These are phyloP conservation scores for Drosophila obscura DNA, from an alignment of 1,140 invertebrate genomes.

Conservation along the genomic window DNA sequence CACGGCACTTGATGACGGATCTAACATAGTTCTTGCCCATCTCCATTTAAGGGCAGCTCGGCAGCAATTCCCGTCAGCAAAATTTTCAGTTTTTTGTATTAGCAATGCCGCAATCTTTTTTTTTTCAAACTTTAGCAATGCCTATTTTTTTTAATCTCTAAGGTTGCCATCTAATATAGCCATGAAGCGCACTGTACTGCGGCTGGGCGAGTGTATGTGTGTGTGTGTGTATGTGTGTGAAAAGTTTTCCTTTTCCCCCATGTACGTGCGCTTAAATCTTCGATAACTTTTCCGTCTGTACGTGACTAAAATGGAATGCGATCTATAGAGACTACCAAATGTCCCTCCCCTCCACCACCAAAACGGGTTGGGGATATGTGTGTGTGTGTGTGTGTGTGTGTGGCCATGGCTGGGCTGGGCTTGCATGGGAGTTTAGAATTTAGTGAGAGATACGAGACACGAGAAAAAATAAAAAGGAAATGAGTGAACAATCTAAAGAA, in stretches of 20 bases:
- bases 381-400: constrained; percentile 14
- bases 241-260: constrained; percentile 43
- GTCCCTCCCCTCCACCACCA: not conserved
- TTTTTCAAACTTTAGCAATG: not conserved
- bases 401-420: not conserved
- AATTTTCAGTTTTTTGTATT: too few relatives aligned
- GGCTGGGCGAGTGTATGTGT: not conserved
- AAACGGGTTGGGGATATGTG: constrained; percentile 20
- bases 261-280: constrained; percentile 80
- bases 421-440: not conserved
- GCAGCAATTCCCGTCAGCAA: too few relatives aligned
- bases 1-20: constrained; percentile 72
- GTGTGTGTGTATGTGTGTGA: constrained; percentile 8
- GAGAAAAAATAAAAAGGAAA: not conserved
- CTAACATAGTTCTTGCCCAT: constrained; percentile 17
- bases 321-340: constrained; percentile 52
- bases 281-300: constrained; percentile 73
- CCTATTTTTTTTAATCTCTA: not conserved
- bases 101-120: too few relatives aligned
- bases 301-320: constrained; percentile 77
- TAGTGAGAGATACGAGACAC: not conserved
- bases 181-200: constrained; percentile 25
- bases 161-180: too few relatives aligned
- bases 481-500: not conserved
- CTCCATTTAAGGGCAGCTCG: not conserved